Evolutionary conservation across 2,888 invertebrate genomes (phyloP), one percentile per base, ranked within the genome.

Genomic region (Euclidia mi): DNA sequence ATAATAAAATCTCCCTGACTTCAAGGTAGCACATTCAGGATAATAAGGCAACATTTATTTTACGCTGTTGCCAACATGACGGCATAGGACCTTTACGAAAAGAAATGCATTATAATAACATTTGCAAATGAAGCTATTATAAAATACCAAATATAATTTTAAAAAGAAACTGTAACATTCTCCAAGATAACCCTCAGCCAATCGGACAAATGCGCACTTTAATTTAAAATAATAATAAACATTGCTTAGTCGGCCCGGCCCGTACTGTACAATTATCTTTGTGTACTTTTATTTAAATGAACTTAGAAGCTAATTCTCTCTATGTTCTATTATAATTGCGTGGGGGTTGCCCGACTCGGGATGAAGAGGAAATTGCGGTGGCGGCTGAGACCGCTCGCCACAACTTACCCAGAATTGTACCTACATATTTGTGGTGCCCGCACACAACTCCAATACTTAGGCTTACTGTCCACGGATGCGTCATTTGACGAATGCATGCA

Each of bases 271-370:
- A 74, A 73, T 70, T 70, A 64, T 69, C 59, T 73, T 71, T 66
- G 66, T 56, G 48, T 71, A 70, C 59, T 77, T 79, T 77, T 81
- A 81, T 80, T 78, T 78, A 76, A 79, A 81, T 78, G 59, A 76
- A 78, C 71, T 76, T 71, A 65, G 66, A 62, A 72, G 75, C 74
- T 79, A 76, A 78, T 80, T 71, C 67, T 70, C 75, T 68, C 52
- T 59, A 67, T 68, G 62, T 58, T 78, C 70, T 65, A 75, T 80
- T 80, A 77, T 74, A 78, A 80, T 79, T 69, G 79, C 69, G 68
- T 65, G 60, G 68, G 61, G 72, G 42, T 11, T 57, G 63, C 66
- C 66, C 64, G 32, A 25, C 32, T 6, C 48, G 32, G 43, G 29
- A 12, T 15, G 20, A 40, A n/a, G 45, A 44, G 35, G 64, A 42